These are phyloP conservation scores for Dysdera silvatica DNA, from an alignment of 1,140 invertebrate genomes.

Conservation along the genomic window DNA sequence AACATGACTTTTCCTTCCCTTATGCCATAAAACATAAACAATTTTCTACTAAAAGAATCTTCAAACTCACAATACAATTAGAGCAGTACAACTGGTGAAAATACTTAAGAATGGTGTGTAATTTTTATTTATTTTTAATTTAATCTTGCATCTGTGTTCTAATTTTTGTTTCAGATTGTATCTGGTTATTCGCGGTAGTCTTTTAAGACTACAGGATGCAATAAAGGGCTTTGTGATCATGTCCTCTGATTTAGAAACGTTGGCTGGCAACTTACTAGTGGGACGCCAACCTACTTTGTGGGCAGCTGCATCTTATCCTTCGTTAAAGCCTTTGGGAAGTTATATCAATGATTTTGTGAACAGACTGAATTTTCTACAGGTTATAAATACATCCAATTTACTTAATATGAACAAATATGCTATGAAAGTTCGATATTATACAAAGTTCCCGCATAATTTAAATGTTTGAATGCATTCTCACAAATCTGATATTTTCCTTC, in stretches of 20 bases:
- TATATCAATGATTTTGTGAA: constrained; percentile 72
- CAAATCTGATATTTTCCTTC: constrained; percentile 14
- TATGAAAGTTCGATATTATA: not conserved
- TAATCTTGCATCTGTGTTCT: too few species aligned
- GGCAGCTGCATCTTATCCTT: constrained; percentile 73
- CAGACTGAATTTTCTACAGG: constrained; percentile 66
- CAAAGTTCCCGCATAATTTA: too few species aligned
- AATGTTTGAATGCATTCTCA: too few species aligned
- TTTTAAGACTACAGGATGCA: constrained; percentile 67
- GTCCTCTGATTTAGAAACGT: constrained; percentile 72
- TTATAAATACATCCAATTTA: constrained; percentile 32
- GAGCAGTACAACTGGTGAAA: too few species aligned
- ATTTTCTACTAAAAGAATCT: too few species aligned
- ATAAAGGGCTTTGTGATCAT: constrained; percentile 82
- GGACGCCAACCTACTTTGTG: constrained; percentile 70
- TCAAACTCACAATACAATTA: too few species aligned
- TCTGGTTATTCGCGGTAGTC: constrained; percentile 58
- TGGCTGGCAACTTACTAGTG: constrained; percentile 64
- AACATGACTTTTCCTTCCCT: too few species aligned
- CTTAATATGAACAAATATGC: not conserved
- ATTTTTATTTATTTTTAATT: too few species aligned
- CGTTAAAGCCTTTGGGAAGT: constrained; percentile 69
- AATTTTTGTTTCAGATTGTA: constrained; percentile 59
- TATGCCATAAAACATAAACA: too few species aligned
- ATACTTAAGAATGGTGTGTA: too few species aligned